These are phyloP conservation scores for Salmo trutta DNA, from an alignment of 2,797 vertebrate species.

Conservation along the genomic window DNA sequence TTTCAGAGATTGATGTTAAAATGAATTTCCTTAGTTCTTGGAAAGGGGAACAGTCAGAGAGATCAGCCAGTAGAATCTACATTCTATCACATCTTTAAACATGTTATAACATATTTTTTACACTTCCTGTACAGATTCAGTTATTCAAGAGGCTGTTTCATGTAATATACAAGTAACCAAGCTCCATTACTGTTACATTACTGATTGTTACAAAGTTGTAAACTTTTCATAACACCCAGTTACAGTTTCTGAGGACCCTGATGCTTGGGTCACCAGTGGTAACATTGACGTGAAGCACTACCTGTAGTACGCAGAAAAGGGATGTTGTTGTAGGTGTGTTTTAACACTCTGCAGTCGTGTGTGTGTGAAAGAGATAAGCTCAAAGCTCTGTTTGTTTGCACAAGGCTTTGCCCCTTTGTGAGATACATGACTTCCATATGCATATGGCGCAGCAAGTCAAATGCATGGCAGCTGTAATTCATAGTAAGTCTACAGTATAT, in stretches of 20 bases:
- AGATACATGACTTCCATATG: not conserved
- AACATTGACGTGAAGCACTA: not conserved
- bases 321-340: constrained; percentile 1
- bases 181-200: not conserved
- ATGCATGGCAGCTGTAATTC: not conserved
- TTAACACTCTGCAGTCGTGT: not conserved
- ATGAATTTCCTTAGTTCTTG: not conserved
- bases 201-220: not conserved
- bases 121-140: not conserved
- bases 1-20: not conserved
- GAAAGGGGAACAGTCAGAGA: not conserved
- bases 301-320: not conserved
- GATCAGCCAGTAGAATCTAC: not conserved
- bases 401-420: not conserved
- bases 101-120: not conserved
- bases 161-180: not conserved
- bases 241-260: not conserved
- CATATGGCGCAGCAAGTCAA: not conserved
- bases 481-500: not conserved
- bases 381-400: not conserved
- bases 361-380: constrained; percentile 14
- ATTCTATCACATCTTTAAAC: not conserved
- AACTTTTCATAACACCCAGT: not conserved
- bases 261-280: not conserved
- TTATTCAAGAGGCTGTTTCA: not conserved